Evolutionary conservation across 2,113 vertebrate genomes (phyloP), one percentile per base, ranked within the genome.

Genomic region (Blennius ocellaris): DNA sequence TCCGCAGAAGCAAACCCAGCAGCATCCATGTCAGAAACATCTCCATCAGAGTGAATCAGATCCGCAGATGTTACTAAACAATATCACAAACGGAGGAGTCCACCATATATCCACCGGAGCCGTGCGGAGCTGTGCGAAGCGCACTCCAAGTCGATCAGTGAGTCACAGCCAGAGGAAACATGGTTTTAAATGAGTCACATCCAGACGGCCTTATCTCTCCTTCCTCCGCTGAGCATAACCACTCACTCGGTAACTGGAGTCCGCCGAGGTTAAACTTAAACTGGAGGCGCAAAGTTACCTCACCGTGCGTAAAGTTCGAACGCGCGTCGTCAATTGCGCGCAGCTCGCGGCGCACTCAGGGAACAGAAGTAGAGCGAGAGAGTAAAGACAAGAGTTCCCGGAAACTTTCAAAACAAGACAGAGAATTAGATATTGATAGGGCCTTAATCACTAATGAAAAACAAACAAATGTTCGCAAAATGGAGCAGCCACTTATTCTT

Each of bases 381-480:
- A 11, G 12, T 54, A 14, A 11, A 17, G 0, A 5, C 6, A 0
- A 14, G 3, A 0, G 17, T 48, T 65, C 78, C 71, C 39, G 17
- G 16, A 16, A 43, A 1, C 49, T 57, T 89, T 82, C 83, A 90
- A 74, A 90, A 70, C 85, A 90, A 78, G 11, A 61, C 43, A 7
- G 6, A n/a, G 7, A 12, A 6, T 6, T 2, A 7, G 11, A 2
- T 30, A 2, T 30, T 2, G 21, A 30, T 30, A 2, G 21, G 21
- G 21, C 2, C 21, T 30, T 30, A 2, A 30, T 30, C 21, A 30
- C 2, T 30, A 30, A 30, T 30, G 21, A 30, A 4, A 30, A 30
- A 30, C 21, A 30, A 30, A 30, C 21, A 30, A 30, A 30, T 30
- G 21, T 30, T 30, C 21, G 4, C 21, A 30, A 30, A 30, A 30